Base-by-base conservation (phyloP, 2,888 invertebrate genomes). In the Margaritifera margaritifera region DNA sequence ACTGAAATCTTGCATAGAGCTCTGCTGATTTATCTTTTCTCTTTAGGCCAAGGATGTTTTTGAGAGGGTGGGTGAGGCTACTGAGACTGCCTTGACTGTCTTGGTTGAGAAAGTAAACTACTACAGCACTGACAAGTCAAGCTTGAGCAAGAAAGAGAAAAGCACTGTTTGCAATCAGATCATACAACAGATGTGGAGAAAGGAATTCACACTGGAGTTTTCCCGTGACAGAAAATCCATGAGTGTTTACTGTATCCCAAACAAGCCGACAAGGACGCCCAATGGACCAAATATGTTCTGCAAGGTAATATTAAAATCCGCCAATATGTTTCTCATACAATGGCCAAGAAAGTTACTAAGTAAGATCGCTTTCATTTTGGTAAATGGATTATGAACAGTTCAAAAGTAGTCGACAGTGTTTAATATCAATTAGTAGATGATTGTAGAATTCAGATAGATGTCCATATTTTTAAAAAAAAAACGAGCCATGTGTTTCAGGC, bases 161-260 rank as follows among this genome's bases (percentile, higher is more conserved):
- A 98, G 89, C 62, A 86, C 84, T 0, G 83, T 81, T 83, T 96
- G 96, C 79, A 95, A 98, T 88, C 96, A 97, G 89, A 98, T 98
- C 90, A 94, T 89, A 62, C 97, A 98, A 90, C 95, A 96, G 84
- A 97, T 97, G 91, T 99, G 99, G 99, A 97, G 95, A 93, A 99
- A 99, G 91, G 99, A 99, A 90, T 99, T 98, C 92, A 99, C 99
- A 60, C 93, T 99, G 79, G 99, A 99, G 91, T 99, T 99, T 93
- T 99, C 99, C 55, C 95, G 99, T 88, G 99, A 99, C 93, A 95
- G 99, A 92, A 99, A 99, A 93, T 99, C 99, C 78, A 99, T 99
- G 99, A 99, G 98, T 81, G 94, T 96, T 58, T 99, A 96, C 91
- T 98, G 98, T 91, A 92, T 93, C 61, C 99, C 99, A 68, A 93